Evolutionary conservation across 2,888 invertebrate genomes (phyloP).

Genomic region (Biston betularia): DNA sequence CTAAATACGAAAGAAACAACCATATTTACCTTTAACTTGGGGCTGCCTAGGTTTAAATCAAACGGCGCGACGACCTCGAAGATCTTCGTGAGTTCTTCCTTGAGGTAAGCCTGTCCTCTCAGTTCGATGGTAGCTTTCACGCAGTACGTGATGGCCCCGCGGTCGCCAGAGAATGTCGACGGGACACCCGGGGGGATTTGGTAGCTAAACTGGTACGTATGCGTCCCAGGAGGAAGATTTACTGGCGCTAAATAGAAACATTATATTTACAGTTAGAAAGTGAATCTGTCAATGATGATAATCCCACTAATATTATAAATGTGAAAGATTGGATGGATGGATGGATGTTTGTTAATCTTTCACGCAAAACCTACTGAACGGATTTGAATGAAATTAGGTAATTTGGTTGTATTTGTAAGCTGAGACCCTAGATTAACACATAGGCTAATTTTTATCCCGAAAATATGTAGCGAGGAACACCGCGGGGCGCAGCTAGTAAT

Average conservation of each 20-base stretch:
- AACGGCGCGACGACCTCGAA: slow-evolving; percentile 67
- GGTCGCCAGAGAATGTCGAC: slow-evolving; percentile 60
- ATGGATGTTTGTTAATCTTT: no score
- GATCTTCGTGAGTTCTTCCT: slow-evolving; percentile 49
- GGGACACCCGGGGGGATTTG: slow-evolving; percentile 64
- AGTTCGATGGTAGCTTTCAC: slow-evolving; percentile 56
- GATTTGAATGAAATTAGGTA: no score
- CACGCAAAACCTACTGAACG: no score
- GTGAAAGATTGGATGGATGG: no score
- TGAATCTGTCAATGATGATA: no score
- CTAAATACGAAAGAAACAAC: background rate
- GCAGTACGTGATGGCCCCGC: slow-evolving; percentile 59
- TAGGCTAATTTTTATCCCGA: no score
- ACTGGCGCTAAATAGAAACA: slow-evolving; percentile 22
- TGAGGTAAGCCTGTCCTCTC: slow-evolving; percentile 43
- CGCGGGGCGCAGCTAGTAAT: no score
- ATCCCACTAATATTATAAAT: no score
- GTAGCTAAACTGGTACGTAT: slow-evolving; percentile 62
- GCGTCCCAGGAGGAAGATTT: slow-evolving; percentile 53
- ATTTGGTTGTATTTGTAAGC: no score
- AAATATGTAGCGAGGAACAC: no score
- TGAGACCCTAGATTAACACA: no score
- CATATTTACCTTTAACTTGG: slow-evolving; percentile 51
- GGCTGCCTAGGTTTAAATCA: slow-evolving; percentile 61
- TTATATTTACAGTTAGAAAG: background rate